Evolutionary conservation across 2,113 vertebrate species (phyloP).

Genomic region (Gymnobelideus leadbeateri): DNA sequence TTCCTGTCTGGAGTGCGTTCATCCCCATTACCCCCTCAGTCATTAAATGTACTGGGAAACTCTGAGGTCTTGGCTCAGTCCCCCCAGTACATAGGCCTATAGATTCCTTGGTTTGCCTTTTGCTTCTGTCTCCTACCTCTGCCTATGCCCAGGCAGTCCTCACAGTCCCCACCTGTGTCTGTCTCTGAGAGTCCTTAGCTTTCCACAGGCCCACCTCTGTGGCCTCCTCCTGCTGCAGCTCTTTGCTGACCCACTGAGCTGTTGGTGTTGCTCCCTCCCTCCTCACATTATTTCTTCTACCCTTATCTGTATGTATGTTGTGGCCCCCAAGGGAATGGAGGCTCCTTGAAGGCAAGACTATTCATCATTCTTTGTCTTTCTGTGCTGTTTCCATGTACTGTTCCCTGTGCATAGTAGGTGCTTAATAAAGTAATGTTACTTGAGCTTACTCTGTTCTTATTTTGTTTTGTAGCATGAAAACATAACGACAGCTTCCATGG

Average conservation of each 20-base stretch:
- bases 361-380: not conserved
- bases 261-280: too few species aligned
- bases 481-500: conserved; percentile 92
- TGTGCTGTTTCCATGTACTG: not conserved
- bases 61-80: not conserved
- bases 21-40: too few species aligned
- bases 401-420: not conserved
- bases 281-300: not conserved
- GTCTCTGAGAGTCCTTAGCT: not conserved
- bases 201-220: not conserved
- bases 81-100: not conserved
- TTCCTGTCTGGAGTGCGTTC: not conserved
- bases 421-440: not conserved
- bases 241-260: too few species aligned
- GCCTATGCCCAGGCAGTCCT: not conserved
- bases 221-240: too few species aligned
- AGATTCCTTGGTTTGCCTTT: not conserved
- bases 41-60: not conserved
- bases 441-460: conserved; percentile 27
- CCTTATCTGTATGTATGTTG: not conserved
- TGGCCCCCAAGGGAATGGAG: not conserved
- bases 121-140: not conserved
- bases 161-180: not conserved
- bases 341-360: not conserved
- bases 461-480: conserved; percentile 90